Percentiles rank a stretch among this genome's conserved stretches.
These are phyloP conservation scores for Sciurus carolinensis DNA, from an alignment of 2,797 vertebrate genomes.

Conservation along the genomic window DNA sequence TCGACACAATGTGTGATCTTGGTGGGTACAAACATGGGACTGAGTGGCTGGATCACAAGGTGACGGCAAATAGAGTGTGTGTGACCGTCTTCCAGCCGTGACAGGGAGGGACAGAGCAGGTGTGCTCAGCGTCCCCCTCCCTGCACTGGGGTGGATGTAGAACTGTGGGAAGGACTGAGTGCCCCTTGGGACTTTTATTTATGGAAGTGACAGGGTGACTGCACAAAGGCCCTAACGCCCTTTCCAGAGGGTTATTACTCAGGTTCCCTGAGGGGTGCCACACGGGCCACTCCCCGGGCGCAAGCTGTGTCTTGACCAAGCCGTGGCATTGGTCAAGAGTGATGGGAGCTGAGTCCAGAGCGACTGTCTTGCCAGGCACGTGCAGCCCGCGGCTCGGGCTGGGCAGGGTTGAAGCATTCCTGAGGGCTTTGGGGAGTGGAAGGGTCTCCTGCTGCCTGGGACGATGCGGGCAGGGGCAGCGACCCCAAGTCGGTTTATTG, in stretches of 20 bases:
- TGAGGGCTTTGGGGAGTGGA: rapidly evolving
- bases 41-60: background rate
- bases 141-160: rapidly evolving
- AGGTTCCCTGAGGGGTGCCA: background rate
- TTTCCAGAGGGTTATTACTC: background rate
- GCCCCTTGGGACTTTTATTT: background rate
- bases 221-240: background rate
- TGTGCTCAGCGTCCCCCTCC: rapidly evolving
- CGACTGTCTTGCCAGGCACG: too few relatives aligned
- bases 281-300: rapidly evolving
- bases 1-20: rapidly evolving
- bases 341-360: too few relatives aligned
- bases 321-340: background rate
- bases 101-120: rapidly evolving
- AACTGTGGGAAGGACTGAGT: rapidly evolving
- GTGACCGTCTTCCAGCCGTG: rapidly evolving
- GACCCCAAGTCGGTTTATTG: background rate
- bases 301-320: too few relatives aligned
- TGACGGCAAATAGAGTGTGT: rapidly evolving
- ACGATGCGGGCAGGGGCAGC: background rate
- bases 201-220: background rate
- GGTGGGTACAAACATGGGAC: rapidly evolving
- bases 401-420: background rate
- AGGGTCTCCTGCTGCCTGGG: rapidly evolving
- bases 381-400: too few relatives aligned